Base-by-base conservation (phyloP, 1,140 invertebrate genomes). In the Lanistes nyassanus region DNA sequence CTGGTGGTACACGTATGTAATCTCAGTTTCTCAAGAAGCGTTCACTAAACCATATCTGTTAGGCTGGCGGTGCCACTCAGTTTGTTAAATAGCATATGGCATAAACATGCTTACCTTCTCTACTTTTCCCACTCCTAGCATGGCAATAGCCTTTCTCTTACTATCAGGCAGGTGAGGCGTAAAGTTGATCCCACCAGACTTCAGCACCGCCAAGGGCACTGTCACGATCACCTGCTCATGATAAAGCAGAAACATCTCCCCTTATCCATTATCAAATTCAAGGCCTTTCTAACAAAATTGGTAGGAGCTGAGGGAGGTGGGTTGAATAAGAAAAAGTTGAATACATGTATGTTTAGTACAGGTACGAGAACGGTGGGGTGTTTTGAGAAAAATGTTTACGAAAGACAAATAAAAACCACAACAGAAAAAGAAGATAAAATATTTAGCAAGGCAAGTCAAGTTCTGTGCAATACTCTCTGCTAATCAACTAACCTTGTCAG, bases 51-150 rank as follows among this genome's bases (percentile, higher is more conserved):
- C n/a, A n/a, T n/a, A n/a, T n/a, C n/a, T n/a, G n/a, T n/a, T n/a
- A n/a, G n/a, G n/a, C n/a, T n/a, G n/a, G n/a, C n/a, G n/a, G n/a
- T n/a, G n/a, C n/a, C n/a, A n/a, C n/a, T n/a, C n/a, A n/a, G n/a
- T n/a, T n/a, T n/a, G n/a, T n/a, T n/a, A n/a, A n/a, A n/a, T n/a
- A n/a, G n/a, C n/a, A n/a, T n/a, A n/a, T n/a, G n/a, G n/a, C n/a
- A n/a, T n/a, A 47, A 16, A 16, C 7, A 55, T 37, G 4, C 42
- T 36, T 69, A 91, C 89, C 82, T 91, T 91, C 79, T 91, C 91
- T 55, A 91, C 86, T 23, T 85, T 71, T n/a, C 90, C 91, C 72
- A 85, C 84, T 3, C 90, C 90, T 0, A 91, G 78, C 36, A 79
- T 76, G 3, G 80, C 72, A 9, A 91, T 83, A 3, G 89, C 88